phyloP scores from a whole-genome alignment of 2,888 invertebrate genomes.

The Galerucella pusilla region DNA sequence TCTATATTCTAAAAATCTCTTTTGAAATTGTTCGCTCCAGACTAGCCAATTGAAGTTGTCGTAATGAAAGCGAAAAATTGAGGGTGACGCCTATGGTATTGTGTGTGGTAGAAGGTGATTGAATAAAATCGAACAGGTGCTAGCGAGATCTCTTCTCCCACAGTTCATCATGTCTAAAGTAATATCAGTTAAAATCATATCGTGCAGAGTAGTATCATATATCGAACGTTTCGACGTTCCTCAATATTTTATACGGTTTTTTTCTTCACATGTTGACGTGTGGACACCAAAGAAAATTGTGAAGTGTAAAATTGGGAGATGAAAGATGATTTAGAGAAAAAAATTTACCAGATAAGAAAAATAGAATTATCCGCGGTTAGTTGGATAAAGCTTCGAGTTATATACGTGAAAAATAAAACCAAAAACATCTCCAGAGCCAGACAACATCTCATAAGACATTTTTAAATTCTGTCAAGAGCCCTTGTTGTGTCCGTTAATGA shows the following conservation, averaged over 20 bases:
- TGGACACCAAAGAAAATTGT: constrained; percentile 14
- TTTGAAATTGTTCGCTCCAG: too few relatives aligned
- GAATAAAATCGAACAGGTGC: constrained; percentile 55
- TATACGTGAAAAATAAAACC: too few relatives aligned
- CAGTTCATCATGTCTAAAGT: constrained; percentile 60
- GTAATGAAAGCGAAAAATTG: too few relatives aligned
- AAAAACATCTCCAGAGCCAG: too few relatives aligned
- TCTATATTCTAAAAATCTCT: too few relatives aligned
- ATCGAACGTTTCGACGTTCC: constrained; percentile 54
- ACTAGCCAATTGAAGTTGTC: too few relatives aligned
- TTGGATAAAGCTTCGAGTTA: too few relatives aligned
- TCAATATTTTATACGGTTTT: constrained; percentile 47
- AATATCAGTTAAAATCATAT: constrained; percentile 58
- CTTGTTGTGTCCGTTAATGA: too few relatives aligned
- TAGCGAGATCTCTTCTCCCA: constrained; percentile 58
- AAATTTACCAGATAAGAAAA: neutral
- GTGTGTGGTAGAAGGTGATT: neutral
- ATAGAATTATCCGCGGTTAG: too few relatives aligned
- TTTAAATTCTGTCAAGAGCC: too few relatives aligned
- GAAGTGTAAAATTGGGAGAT: neutral
- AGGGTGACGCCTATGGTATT: neutral
- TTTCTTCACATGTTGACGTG: constrained; percentile 13
- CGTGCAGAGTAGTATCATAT: constrained; percentile 41
- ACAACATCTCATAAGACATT: too few relatives aligned
- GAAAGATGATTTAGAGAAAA: neutral